phyloP scores from a whole-genome alignment of 2,113 vertebrate genomes.

The Cottus gobio region DNA sequence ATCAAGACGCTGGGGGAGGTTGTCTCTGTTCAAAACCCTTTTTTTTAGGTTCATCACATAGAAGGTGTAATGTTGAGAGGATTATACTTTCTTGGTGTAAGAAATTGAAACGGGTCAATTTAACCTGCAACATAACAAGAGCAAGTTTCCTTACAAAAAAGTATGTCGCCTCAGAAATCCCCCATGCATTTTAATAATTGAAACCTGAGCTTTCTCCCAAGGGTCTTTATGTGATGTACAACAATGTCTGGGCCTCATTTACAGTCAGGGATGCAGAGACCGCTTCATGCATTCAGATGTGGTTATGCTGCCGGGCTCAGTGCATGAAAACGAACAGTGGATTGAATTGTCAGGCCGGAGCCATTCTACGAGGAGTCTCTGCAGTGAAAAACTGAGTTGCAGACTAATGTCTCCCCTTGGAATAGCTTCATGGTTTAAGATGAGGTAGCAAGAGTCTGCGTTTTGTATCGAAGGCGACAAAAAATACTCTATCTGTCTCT shows the following conservation, averaged over 20 bases:
- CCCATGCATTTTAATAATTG: slow-evolving; percentile 48
- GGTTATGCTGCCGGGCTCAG: slow-evolving; percentile 30
- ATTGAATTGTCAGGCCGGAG: slow-evolving; percentile 59
- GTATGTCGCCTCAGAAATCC: slow-evolving; percentile 19
- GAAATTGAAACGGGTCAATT: slow-evolving; percentile 8
- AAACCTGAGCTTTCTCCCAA: slow-evolving; percentile 38
- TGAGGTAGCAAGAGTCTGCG: slow-evolving; percentile 41
- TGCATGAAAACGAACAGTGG: slow-evolving; percentile 39
- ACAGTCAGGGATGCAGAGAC: slow-evolving; percentile 50
- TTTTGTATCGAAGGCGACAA: slow-evolving; percentile 48
- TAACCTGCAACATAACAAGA: slow-evolving; percentile 20
- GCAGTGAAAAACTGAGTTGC: slow-evolving; percentile 43
- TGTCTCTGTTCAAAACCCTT: background rate
- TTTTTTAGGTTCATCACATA: slow-evolving; percentile 14
- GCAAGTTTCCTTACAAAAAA: slow-evolving; percentile 1
- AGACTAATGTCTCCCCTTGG: slow-evolving; percentile 50
- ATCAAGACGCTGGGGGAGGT: background rate
- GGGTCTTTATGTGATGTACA: slow-evolving; percentile 46
- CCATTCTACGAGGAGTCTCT: slow-evolving; percentile 28
- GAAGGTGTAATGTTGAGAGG: background rate
- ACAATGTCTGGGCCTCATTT: slow-evolving; percentile 53
- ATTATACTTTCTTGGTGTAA: background rate
- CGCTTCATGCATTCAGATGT: slow-evolving; percentile 50
- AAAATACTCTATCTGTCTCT: slow-evolving; percentile 36
- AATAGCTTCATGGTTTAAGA: slow-evolving; percentile 37